Base-by-base conservation (phyloP, 2,113 vertebrate species). In the Carettochelys insculpta region DNA sequence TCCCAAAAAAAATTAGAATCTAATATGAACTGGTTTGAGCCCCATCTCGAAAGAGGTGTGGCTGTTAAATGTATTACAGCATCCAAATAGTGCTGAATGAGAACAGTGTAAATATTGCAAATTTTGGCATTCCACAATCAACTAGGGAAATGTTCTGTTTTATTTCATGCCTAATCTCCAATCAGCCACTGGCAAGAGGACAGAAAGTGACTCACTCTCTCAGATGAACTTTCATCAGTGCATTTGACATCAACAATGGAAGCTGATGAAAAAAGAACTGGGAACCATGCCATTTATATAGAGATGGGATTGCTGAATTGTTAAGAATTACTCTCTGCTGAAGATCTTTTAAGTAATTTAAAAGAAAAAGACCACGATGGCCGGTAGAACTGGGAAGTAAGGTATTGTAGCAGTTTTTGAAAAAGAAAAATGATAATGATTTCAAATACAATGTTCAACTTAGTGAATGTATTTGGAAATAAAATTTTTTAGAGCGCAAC, bases 201-300 rank as follows among this genome's bases (percentile, higher is more conserved):
- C 91, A 95, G 61, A 92, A 43, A 65, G 43, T 95, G 10, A 91
- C 73, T 90, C 91, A 92, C 10, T 1, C 3, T 91, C n/a, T 79
- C 73, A 90, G 80, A 83, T 48, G 29, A 80, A 75, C 17, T 73
- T 2, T 8, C 47, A 65, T 34, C 27, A 6, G n/a, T 65, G 56
- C 56, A 47, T 19, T 43, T 58, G 81, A 48, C 2, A 1, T 3
- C 2, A 3, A 88, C 91, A 65, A 68, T 53, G 34, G 85, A 41
- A 91, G 61, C 52, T 45, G 48, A 14, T 43, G 27, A 50, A 50
- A 61, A 1, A 38, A 41, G 58, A 56, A 77, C 16, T 58, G 86
- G 79, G 89, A 92, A 85, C 80, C 5, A 7, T 2, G 17, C 22
- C 31, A 61, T 61, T 61, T 61, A 11, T 13, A 34, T 6, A 34